Percentiles rank a stretch among this genome's conserved stretches.
phyloP scores from a whole-genome alignment of 2,888 invertebrate genomes.

The Seira musarum region DNA sequence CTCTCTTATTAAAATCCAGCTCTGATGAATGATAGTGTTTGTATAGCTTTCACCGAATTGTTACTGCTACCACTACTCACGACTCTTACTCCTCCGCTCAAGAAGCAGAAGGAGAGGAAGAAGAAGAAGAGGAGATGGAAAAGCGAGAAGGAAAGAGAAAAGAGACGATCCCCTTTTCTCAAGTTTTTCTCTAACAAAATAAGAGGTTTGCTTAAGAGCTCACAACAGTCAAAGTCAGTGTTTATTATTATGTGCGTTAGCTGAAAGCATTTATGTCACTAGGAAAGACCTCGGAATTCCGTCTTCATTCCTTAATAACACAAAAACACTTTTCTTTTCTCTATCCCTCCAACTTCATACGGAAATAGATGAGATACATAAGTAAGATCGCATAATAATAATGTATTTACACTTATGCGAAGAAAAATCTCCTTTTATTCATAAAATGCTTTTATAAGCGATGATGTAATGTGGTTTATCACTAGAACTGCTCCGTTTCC shows the following conservation, averaged over 20 bases:
- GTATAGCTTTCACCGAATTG: slow-evolving; percentile 38
- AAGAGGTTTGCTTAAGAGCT: slow-evolving; percentile 60
- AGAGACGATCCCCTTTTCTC: slow-evolving; percentile 47
- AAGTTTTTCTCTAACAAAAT: slow-evolving; percentile 54
- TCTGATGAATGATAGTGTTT: slow-evolving; percentile 69
- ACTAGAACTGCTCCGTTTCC: neutral
- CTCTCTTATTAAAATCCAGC: slow-evolving; percentile 69
- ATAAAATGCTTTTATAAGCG: slow-evolving; percentile 33
- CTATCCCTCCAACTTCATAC: slow-evolving; percentile 24
- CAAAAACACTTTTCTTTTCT: slow-evolving; percentile 37
- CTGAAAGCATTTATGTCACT: slow-evolving; percentile 37
- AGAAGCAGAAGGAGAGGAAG: slow-evolving; percentile 18
- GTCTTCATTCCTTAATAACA: slow-evolving; percentile 58
- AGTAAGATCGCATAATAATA: slow-evolving; percentile 49
- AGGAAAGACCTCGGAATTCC: slow-evolving; percentile 54
- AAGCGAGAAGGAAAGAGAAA: slow-evolving; percentile 27
- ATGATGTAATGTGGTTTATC: slow-evolving; percentile 27
- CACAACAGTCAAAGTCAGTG: slow-evolving; percentile 25
- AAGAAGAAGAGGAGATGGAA: slow-evolving; percentile 1
- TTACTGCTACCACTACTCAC: slow-evolving; percentile 36
- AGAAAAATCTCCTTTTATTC: slow-evolving; percentile 24
- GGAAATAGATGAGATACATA: slow-evolving; percentile 48
- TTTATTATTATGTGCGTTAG: slow-evolving; percentile 57
- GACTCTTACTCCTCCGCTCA: too few species aligned
- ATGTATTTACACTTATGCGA: slow-evolving; percentile 18